Conservation (phyloP, 35 echinoderm and acorn worm genomes). For the Holothuria glaberrima region DNA sequence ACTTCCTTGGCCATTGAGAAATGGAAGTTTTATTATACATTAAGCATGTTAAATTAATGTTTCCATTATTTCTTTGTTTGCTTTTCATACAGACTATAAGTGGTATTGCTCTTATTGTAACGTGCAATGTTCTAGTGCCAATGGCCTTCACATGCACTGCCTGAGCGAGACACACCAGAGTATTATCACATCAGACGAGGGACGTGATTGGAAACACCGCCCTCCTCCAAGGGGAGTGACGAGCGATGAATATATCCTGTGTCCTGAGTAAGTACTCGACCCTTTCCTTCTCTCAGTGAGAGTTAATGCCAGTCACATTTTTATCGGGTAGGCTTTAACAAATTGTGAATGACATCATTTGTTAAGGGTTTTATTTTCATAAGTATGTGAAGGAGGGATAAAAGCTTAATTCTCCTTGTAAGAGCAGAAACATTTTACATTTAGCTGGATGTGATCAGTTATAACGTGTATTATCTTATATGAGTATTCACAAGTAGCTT, state of each 20-base stretch:
- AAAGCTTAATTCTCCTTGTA: no score
- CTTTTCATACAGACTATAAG: conserved; percentile 46
- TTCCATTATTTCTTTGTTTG: not conserved
- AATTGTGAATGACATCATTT: no score
- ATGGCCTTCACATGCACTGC: conserved; percentile 90
- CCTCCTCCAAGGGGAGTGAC: conserved; percentile 93
- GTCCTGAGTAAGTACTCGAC: conserved; percentile 77
- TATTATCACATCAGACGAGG: conserved; percentile 98
- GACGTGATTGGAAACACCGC: conserved; percentile 91
- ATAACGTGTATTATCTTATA: no score
- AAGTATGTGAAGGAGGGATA: no score
- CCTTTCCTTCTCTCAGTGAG: no score
- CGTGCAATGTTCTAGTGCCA: conserved; percentile 92
- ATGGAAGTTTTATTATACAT: no score
- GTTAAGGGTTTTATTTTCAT: no score
- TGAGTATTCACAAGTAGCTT: no score
- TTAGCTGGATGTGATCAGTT: no score
- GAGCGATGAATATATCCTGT: conserved; percentile 90
- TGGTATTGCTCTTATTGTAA: conserved; percentile 93
- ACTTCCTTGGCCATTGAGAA: no score
- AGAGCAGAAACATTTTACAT: no score
- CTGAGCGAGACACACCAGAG: conserved; percentile 88
- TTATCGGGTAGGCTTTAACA: not conserved
- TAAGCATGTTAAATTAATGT: no score
- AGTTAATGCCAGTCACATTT: not conserved